Evolutionary conservation across 2,888 invertebrate genomes (phyloP).

Genomic region (Archaeoteleia sp.): DNA sequence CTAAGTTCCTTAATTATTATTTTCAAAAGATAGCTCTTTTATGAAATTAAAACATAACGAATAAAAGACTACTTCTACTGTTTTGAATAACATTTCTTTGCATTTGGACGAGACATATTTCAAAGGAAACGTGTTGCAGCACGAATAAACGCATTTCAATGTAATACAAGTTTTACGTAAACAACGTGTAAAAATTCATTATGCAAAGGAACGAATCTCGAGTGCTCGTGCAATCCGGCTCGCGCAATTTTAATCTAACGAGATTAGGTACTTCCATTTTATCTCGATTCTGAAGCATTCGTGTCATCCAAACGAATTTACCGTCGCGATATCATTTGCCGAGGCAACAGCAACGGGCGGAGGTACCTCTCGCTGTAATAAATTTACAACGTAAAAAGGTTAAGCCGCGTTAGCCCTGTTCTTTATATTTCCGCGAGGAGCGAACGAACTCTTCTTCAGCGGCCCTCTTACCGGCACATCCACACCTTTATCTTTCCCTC

Average conservation of each 20-base stretch:
- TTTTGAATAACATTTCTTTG: slow-evolving; percentile 24
- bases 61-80: too few species aligned
- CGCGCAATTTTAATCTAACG: slow-evolving; percentile 67
- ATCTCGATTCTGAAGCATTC: slow-evolving; percentile 68
- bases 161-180: slow-evolving; percentile 2
- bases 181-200: slow-evolving; percentile 47
- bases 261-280: slow-evolving; percentile 68
- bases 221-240: slow-evolving; percentile 44
- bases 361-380: slow-evolving; percentile 65
- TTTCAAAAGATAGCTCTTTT: too few species aligned
- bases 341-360: slow-evolving; percentile 46
- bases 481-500: slow-evolving; percentile 35
- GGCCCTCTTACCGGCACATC: slow-evolving; percentile 40
- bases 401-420: slow-evolving; percentile 73
- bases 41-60: too few species aligned
- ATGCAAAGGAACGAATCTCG: slow-evolving; percentile 30
- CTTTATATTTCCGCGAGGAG: slow-evolving; percentile 72
- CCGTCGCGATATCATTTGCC: slow-evolving; percentile 70
- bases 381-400: slow-evolving; percentile 74
- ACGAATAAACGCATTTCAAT: slow-evolving; percentile 14
- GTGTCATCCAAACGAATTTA: slow-evolving; percentile 72
- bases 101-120: slow-evolving; percentile 29
- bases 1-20: too few species aligned
- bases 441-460: slow-evolving; percentile 52
- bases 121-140: slow-evolving; percentile 16